phyloP scores from a whole-genome alignment of 2,888 invertebrate species.

The Hesperia comma region DNA sequence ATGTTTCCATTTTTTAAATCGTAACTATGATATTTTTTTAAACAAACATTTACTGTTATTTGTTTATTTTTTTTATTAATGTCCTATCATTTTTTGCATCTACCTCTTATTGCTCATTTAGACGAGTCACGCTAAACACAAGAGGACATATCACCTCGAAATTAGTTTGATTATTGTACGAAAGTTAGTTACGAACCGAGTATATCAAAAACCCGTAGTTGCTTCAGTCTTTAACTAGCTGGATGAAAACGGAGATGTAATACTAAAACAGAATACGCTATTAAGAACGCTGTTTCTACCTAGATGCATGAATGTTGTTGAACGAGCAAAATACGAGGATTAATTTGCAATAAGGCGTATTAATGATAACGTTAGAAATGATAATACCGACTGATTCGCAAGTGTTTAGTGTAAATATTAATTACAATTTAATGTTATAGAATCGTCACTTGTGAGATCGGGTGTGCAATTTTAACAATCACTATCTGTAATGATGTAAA shows the following conservation, averaged over 20 bases:
- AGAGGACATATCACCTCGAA: constrained; percentile 58
- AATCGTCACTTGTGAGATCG: constrained; percentile 67
- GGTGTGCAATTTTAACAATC: constrained; percentile 57
- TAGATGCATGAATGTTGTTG: constrained; percentile 39
- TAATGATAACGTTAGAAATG: constrained; percentile 53
- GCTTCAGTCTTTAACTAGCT: constrained; percentile 53
- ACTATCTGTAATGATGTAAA: constrained; percentile 34
- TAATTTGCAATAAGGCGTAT: constrained; percentile 55
- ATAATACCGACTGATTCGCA: constrained; percentile 75
- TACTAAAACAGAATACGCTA: constrained; percentile 15
- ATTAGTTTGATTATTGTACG: constrained; percentile 49
- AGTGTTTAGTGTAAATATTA: constrained; percentile 82
- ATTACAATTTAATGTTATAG: constrained; percentile 58
- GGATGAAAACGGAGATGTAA: constrained; percentile 28
- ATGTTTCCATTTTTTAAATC: too few relatives aligned
- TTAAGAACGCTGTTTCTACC: constrained; percentile 43
- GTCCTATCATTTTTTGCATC: background rate
- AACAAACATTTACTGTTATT: too few relatives aligned
- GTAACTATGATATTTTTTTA: too few relatives aligned
- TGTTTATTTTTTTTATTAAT: too few relatives aligned
- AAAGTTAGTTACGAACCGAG: constrained; percentile 51
- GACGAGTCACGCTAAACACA: constrained; percentile 43
- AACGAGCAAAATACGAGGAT: constrained; percentile 43
- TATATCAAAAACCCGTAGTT: constrained; percentile 54
- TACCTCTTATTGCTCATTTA: constrained; percentile 39